Evolutionary conservation across 2,113 vertebrate species (phyloP).

Genomic region (Bos indicus): DNA sequence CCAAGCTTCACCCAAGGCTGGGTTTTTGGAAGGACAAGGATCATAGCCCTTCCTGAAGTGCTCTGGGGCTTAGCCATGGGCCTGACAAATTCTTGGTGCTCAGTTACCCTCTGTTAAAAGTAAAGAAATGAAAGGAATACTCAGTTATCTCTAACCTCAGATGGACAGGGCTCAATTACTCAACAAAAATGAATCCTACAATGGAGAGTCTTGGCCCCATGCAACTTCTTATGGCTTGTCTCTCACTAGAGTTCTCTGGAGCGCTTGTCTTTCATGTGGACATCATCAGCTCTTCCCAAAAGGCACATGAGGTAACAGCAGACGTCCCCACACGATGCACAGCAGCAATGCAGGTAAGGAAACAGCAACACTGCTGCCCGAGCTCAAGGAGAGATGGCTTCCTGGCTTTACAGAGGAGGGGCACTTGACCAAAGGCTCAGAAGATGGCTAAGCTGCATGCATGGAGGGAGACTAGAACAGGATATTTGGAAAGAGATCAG

Average conservation of each 20-base stretch:
- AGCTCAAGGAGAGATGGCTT: not conserved
- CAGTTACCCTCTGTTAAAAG: not conserved
- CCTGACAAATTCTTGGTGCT: not conserved
- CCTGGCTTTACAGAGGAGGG: not conserved
- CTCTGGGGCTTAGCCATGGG: not conserved
- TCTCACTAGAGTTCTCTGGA: not conserved
- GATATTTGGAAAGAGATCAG: not conserved
- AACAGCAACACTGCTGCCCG: fast-evolving
- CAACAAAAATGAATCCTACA: not conserved
- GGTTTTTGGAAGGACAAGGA: not conserved
- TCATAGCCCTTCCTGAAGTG: not conserved
- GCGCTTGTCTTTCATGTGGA: not conserved
- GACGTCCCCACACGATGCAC: not conserved
- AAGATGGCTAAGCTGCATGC: not conserved
- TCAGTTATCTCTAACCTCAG: not conserved
- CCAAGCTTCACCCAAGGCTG: not conserved
- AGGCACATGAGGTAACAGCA: not conserved
- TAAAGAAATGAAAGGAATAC: not conserved
- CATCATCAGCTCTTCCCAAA: not conserved
- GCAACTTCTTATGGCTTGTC: not conserved
- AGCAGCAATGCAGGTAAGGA: not conserved
- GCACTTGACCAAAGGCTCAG: not conserved
- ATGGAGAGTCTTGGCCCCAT: not conserved
- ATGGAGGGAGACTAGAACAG: not conserved
- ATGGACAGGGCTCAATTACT: not conserved